Evolutionary conservation across 1,140 invertebrate species (phyloP), one percentile per base, ranked within the genome.

Genomic region (Sogatella furcifera): DNA sequence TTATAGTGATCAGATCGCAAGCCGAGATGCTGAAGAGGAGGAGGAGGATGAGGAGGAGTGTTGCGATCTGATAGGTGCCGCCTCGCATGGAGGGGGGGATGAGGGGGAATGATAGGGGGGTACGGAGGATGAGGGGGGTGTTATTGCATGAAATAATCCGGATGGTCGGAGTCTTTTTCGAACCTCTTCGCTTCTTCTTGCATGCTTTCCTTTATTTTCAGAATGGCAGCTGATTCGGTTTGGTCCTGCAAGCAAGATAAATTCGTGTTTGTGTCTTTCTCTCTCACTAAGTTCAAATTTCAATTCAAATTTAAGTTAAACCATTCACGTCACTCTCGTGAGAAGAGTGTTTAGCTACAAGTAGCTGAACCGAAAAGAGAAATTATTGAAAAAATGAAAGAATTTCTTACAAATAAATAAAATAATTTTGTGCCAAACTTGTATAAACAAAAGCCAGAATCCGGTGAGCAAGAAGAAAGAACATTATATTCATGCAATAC

Each of bases 141-240:
- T 59, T 69, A 68, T 61, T 65, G 89, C 89, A 94, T 93, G 77
- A 92, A 95, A 82, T 94, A 95, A 79, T 96, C 92, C 71, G 91
- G 89, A 78, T 95, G 92, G 76, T 96, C 92, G 70, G 89, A 90
- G 77, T 97, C 94, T 84, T 97, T 98, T 80, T 98, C 95, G 82
- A 98, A 98, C 78, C 94, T 89, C 82, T 97, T 98, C 72, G 95
- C 95, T 79, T 98, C 95, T 80, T 98, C 95, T 79, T 97, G 95
- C 95, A 98, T 97, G 81, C 92, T 96, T 80, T 97, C 95, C 84
- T 98, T 98, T 76, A 98, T 97, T 84, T 98, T 98, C 77, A 97
- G 83, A 78, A 98, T 98, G 80, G 95, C 95, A 72, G 93, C 95
- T 69, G 93, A 97, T 83, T 98, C 95, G 71, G 88, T 96, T 83